Evolutionary conservation across 2,113 vertebrate species (phyloP), one percentile per base, ranked within the genome.

Genomic region (Percopsis transmontana): DNA sequence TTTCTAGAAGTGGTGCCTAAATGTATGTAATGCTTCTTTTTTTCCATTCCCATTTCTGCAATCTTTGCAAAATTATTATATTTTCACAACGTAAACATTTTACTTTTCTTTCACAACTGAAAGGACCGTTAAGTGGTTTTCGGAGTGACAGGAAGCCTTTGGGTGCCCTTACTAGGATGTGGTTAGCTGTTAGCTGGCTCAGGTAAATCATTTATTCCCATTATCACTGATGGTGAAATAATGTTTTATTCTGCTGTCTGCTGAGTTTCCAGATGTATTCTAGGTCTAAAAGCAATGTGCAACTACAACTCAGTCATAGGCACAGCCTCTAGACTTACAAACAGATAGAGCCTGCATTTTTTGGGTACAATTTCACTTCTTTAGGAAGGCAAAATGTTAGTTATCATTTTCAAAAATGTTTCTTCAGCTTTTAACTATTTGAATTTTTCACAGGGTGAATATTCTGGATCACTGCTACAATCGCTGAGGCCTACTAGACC

Each of bases 131-230:
- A 65, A 59, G 56, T 59, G 14, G 27, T 16, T 27, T 20, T 1
- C 0, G 42, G 79, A 82, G 51, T 87, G 84, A 85, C 66, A n/a
- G 61, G 67, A 61, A 72, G 64, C 71, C 67, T 83, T 83, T 80
- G 24, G 63, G 66, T 69, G 68, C 63, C 72, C 52, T 69, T 67
- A 71, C 41, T 75, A 80, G 82, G 82, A 87, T 86, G 85, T 68
- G 79, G 84, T 88, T 74, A 79, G 79, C 59, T 81, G 70, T 78
- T 68, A 74, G 68, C 74, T 75, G 67, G 82, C 72, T 86, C 82
- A 87, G 87, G 83, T 90, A 74, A 82, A 53, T 67, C 76, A 87
- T 90, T 85, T 56, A 85, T 87, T 88, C 81, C 76, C 67, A 88
- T 90, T 86, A 87, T 74, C 68, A 70, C 81, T 76, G 80, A 83